Evolutionary conservation across 2,113 vertebrate species (phyloP), one percentile per base, ranked within the genome.

Genomic region (Corydoras sp.): DNA sequence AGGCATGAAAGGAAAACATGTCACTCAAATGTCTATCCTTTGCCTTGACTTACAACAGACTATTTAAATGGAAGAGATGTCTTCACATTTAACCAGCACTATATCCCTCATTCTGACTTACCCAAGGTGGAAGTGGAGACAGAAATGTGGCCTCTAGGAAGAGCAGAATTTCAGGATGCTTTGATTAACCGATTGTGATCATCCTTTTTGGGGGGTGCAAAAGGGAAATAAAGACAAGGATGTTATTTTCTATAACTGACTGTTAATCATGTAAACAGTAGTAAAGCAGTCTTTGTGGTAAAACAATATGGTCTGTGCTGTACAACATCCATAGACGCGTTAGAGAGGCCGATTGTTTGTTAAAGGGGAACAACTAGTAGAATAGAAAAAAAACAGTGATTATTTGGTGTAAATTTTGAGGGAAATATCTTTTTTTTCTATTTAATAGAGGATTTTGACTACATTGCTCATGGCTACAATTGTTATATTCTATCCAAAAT

Each of bases 251-350:
- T 91, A 88, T 87, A 85, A 90, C 92, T 92, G 92, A 90, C 92
- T 92, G 88, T 90, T 91, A 92, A 93, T 92, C 91, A 91, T 93
- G 89, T 92, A 93, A 87, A 92, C 89, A 92, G 90, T 98, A 93
- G 94, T 91, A 87, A 91, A 96, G 92, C 92, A 94, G 86, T 91
- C 86, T 77, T 87, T 87, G 86, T 91, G 88, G 92, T 90, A 85
- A 86, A 98, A 93, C 95, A 97, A 98, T 96, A 94, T 92, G 88
- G 94, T 91, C 92, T 95, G 92, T 97, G 93, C 92, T 95, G 92
- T 96, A 93, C 86, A 79, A 96, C 92, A 93, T 88, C 91, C 90
- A 92, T 93, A 91, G 91, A 92, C 90, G 90, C 91, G 91, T 87
- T 95, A 95, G 90, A 90, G 82, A 92, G 93, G 92, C 85, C 91